Conservation (phyloP, 2,113 vertebrate species). For the Bubo bubo region DNA sequence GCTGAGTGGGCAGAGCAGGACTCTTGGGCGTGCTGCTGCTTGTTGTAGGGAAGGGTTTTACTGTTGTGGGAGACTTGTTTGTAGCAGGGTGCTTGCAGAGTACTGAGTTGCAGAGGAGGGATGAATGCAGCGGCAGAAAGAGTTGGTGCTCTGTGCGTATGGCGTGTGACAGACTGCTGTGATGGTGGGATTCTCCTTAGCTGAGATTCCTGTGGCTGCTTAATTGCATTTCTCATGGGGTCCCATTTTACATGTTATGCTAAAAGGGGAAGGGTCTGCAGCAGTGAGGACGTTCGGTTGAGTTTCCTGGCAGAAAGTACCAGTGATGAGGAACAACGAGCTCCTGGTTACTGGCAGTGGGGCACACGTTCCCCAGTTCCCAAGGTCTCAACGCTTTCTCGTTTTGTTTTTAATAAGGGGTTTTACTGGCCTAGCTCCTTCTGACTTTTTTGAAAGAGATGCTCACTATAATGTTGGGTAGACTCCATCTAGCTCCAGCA, state of each 20-base stretch:
- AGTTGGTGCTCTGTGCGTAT: background rate
- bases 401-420: background rate
- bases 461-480: background rate
- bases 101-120: background rate
- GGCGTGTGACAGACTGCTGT: fast-evolving
- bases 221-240: background rate
- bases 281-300: background rate
- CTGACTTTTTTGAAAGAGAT: background rate
- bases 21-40: background rate
- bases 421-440: background rate
- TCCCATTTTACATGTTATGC: background rate
- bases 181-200: background rate
- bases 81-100: background rate
- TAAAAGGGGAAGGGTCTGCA: background rate
- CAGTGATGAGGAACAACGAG: fast-evolving
- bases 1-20: background rate
- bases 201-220: background rate
- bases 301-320: background rate
- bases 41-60: background rate
- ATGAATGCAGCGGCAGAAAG: background rate
- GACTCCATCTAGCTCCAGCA: fast-evolving
- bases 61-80: background rate
- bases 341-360: background rate
- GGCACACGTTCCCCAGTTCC: background rate
- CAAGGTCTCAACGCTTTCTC: background rate